Conservation (phyloP, 1,140 invertebrate genomes). For the Gryon sp. region DNA sequence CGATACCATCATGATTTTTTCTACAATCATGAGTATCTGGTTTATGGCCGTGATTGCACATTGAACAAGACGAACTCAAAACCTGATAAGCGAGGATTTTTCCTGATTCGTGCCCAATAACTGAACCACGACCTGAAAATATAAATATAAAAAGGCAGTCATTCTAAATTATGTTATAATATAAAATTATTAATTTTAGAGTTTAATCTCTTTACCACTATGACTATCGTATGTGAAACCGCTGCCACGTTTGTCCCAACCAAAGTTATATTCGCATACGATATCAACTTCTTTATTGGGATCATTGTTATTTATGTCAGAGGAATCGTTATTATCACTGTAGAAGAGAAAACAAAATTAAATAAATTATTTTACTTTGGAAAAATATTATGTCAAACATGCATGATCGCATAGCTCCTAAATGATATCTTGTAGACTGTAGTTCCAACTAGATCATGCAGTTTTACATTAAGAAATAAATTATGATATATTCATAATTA, state of each 20-base stretch:
- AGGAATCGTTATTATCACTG: no score
- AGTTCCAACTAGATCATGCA: no score
- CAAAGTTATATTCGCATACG: constrained; percentile 29
- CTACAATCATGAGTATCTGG: not conserved
- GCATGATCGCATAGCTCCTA: no score
- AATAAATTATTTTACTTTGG: no score
- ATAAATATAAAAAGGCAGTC: not conserved
- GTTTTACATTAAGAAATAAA: no score
- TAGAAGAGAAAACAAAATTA: no score
- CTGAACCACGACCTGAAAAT: constrained; percentile 22
- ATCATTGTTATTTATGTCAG: no score
- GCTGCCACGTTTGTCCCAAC: constrained; percentile 33
- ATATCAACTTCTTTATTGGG: no score
- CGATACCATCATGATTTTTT: constrained; percentile 10
- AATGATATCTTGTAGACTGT: no score
- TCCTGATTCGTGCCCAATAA: constrained; percentile 34
- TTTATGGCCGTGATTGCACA: constrained; percentile 9
- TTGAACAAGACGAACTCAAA: constrained; percentile 19
- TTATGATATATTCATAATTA: no score
- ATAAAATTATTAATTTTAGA: not conserved
- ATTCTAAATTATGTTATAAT: not conserved
- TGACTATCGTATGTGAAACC: constrained; percentile 25
- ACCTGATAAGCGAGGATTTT: constrained; percentile 37
- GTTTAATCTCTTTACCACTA: constrained; percentile 1
- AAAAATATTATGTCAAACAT: no score